A percentile compares a stretch with the other conserved stretches of the same genome.
These are phyloP conservation scores for Lacerta viridis DNA, from an alignment of 2,797 vertebrate genomes.

Conservation along the genomic window DNA sequence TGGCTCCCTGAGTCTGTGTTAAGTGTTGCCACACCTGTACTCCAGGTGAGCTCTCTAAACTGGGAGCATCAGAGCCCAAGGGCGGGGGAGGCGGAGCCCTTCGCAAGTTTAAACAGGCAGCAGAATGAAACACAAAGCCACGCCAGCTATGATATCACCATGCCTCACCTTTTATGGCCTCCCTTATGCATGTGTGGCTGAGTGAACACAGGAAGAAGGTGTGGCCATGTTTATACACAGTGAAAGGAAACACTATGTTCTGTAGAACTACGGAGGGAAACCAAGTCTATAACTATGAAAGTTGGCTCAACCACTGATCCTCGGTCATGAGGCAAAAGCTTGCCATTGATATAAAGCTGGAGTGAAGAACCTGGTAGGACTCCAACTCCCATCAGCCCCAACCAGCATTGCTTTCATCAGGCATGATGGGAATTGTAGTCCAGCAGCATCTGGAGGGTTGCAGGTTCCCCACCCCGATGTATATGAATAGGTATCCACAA, in stretches of 20 bases:
- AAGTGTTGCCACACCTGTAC: slow-evolving; percentile 24
- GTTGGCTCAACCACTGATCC: background rate
- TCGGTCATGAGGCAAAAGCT: background rate
- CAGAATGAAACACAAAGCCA: slow-evolving; percentile 28
- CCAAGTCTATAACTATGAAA: background rate
- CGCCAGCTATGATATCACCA: slow-evolving; percentile 22
- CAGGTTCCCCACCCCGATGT: too few species aligned
- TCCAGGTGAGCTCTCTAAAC: background rate
- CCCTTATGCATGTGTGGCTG: background rate
- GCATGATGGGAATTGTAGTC: too few species aligned
- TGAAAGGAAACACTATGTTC: background rate
- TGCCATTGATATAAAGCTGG: background rate
- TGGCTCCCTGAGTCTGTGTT: slow-evolving; percentile 13
- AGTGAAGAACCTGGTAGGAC: too few species aligned
- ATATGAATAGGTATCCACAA: slow-evolving; percentile 15
- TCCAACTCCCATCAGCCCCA: too few species aligned
- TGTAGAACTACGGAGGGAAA: background rate
- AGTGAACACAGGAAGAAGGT: slow-evolving; percentile 24
- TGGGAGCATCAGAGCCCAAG: background rate
- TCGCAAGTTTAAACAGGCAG: slow-evolving; percentile 22
- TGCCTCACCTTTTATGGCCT: slow-evolving; percentile 30
- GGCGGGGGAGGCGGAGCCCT: slow-evolving; percentile 11
- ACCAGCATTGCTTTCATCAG: too few species aligned
- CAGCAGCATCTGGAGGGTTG: too few species aligned
- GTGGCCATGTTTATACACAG: background rate